These are phyloP conservation scores for Eubucco bourcierii DNA, from an alignment of 2,113 vertebrate genomes.

Conservation along the genomic window DNA sequence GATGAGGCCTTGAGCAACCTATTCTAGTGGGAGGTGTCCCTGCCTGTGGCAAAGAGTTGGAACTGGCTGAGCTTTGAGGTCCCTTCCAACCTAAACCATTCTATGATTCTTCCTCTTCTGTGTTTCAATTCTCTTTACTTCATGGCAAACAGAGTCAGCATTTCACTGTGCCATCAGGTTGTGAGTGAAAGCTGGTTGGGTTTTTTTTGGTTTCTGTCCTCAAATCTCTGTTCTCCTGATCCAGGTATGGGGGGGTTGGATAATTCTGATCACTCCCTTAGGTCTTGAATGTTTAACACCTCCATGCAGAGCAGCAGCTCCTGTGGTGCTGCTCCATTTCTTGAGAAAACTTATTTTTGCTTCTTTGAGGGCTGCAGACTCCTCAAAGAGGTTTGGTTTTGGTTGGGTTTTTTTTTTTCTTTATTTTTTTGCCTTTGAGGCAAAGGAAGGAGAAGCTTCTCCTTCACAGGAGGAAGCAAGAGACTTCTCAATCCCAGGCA, in stretches of 20 bases:
- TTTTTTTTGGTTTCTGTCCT: background rate
- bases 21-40: no score
- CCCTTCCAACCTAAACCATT: no score
- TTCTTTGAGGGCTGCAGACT: background rate
- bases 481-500: background rate
- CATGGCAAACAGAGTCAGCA: background rate
- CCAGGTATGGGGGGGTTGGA: no score
- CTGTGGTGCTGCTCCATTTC: background rate
- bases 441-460: no score
- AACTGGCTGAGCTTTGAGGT: no score
- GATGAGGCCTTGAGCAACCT: no score
- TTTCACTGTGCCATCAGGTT: accelerated
- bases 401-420: background rate
- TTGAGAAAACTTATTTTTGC: background rate
- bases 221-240: background rate
- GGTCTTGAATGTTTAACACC: background rate
- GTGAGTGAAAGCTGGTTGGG: background rate
- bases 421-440: background rate
- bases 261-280: background rate
- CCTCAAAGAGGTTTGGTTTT: background rate
- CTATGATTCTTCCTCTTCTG: background rate
- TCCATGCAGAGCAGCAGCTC: background rate
- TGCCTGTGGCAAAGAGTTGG: no score
- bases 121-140: background rate
- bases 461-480: background rate